phyloP scores from a whole-genome alignment of 2,797 vertebrate genomes.

The Sebastes matsubarae region DNA sequence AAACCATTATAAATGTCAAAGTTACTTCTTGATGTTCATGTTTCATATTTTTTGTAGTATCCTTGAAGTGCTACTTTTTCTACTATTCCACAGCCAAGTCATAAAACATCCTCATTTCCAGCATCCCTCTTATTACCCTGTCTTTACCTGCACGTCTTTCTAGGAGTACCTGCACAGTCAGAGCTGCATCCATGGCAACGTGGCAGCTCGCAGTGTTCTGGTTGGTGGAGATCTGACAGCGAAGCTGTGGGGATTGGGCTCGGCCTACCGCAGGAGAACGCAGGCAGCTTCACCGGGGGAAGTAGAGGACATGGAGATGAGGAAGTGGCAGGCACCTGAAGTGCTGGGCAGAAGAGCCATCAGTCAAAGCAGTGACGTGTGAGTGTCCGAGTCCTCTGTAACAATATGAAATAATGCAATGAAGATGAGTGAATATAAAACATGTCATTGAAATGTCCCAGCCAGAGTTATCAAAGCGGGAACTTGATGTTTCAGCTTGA shows the following conservation, averaged over 20 bases:
- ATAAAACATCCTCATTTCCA: not conserved
- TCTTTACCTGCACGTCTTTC: not conserved
- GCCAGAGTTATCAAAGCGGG: not conserved
- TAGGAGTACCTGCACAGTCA: constrained; percentile 89
- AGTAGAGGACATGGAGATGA: constrained; percentile 55
- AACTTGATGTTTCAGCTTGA: not conserved
- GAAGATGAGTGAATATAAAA: not conserved
- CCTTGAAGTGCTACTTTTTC: not conserved
- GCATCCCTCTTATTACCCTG: not conserved
- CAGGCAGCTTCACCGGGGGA: not conserved
- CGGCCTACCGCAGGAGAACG: constrained; percentile 77
- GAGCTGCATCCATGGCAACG: constrained; percentile 87
- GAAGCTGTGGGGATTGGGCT: constrained; percentile 88
- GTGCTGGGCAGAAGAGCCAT: constrained; percentile 76
- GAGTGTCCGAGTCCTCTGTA: constrained; percentile 41
- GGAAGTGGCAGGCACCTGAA: constrained; percentile 95
- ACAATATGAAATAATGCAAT: not conserved
- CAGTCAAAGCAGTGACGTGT: constrained; percentile 87
- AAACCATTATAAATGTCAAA: not conserved
- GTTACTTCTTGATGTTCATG: not conserved
- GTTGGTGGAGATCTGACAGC: constrained; percentile 85
- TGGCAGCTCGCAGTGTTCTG: constrained; percentile 89
- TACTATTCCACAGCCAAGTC: not conserved
- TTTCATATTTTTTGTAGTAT: not conserved
- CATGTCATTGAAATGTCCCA: not conserved